Evolutionary conservation across 2,888 invertebrate genomes (phyloP), one percentile per base, ranked within the genome.

Genomic region (Agrotis exclamationis): DNA sequence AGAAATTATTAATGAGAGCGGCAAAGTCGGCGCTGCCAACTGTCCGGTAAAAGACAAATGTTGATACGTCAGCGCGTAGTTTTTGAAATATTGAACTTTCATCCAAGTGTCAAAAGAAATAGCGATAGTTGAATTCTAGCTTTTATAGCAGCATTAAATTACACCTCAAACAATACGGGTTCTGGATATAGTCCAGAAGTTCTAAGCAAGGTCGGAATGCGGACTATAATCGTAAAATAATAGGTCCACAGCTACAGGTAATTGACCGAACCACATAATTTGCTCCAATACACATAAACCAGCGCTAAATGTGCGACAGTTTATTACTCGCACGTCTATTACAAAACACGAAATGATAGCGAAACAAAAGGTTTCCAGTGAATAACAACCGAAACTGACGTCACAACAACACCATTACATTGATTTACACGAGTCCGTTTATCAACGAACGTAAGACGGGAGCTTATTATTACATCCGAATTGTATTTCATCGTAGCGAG

Each of bases 391-490:
- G 18, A 76, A 68, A 58, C 44, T 71, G 74, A 76, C 76, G 74
- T 82, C 83, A 82, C 85, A 87, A 85, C 75, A 80, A 73, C 89
- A 84, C 86, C 89, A 93, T 93, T 92, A 92, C 87, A 86, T 91
- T 93, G 93, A 95, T 94, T 93, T 94, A 95, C 92, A 89, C 86
- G 83, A 86, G 86, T 85, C 83, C 80, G 89, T 91, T 91, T 93
- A 94, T 93, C 93, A 91, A 86, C 79, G 74, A 88, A 93, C 94
- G 96, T 95, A 96, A 95, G 94, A 95, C 96, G 91, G 95, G 92
- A 95, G 95, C 95, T 94, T 95, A 93, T 95, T 95, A 95, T 93
- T 92, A 92, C 90, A 93, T 93, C 93, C 93, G 92, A 95, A 95
- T 94, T 93, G 94, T 94, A 91, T 93, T 94, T 93, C 94, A 94